phyloP scores from a whole-genome alignment of 2,113 vertebrate species.

The Oceanodroma tethys region DNA sequence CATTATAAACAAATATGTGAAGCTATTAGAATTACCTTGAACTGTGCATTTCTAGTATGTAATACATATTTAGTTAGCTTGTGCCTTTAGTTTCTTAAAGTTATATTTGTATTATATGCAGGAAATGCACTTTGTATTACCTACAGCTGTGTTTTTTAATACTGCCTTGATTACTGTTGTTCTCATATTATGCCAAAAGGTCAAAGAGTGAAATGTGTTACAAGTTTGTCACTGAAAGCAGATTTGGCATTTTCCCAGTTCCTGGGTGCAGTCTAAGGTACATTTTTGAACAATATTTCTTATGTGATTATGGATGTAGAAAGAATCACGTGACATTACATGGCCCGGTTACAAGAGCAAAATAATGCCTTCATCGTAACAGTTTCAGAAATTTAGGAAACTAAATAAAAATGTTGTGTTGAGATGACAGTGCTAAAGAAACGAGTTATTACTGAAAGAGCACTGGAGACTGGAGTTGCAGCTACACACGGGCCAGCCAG shows the following conservation, averaged over 20 bases:
- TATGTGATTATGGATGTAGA: neutral
- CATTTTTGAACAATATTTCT: conserved; percentile 45
- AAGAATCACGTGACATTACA: neutral
- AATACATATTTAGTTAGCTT: conserved; percentile 81
- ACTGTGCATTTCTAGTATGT: conserved; percentile 80
- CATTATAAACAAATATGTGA: conserved; percentile 69
- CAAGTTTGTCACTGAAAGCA: conserved; percentile 7
- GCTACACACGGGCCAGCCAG: neutral
- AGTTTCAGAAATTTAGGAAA: conserved; percentile 37
- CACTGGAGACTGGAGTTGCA: neutral
- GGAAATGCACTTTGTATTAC: conserved; percentile 80
- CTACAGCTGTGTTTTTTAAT: conserved; percentile 74
- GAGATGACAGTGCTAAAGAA: conserved; percentile 3
- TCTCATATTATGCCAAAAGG: conserved; percentile 72
- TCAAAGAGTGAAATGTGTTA: conserved; percentile 54
- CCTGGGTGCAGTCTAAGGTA: conserved; percentile 39
- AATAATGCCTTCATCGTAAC: conserved; percentile 27
- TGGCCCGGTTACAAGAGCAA: conserved; percentile 2
- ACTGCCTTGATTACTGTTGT: conserved; percentile 75
- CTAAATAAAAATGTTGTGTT: neutral
- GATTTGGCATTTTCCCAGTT: conserved; percentile 49
- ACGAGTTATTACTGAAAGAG: neutral
- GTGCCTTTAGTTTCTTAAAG: conserved; percentile 80
- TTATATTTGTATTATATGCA: conserved; percentile 80
- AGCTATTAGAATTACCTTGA: conserved; percentile 74